Evolutionary conservation across 1,140 invertebrate species (phyloP), one percentile per base, ranked within the genome.

Genomic region (Drosophila pruinosa): DNA sequence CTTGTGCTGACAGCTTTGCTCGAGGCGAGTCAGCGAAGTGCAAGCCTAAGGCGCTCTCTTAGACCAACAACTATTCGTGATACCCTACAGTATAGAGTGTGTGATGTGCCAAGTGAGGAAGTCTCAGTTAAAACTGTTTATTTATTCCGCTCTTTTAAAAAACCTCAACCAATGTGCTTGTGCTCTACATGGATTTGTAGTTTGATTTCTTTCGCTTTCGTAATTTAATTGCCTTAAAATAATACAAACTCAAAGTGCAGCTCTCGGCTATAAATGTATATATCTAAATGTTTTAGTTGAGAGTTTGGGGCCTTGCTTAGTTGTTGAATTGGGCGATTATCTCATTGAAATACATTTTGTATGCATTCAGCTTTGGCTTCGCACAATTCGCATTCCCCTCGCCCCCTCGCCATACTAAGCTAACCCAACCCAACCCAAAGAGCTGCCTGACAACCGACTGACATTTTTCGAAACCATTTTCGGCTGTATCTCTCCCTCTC

Each of bases 311-410:
- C 21, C 38, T 43, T 59, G 24, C 57, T 64, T 82, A 50, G 48
- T 41, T 65, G 36, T 26, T 65, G 17, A 26, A 36, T 36, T 68
- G 24, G 41, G 58, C 69, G 74, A 78, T 86, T 86, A 88, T 86
- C 78, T 86, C 82, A 86, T 86, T 81, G 57, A 80, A 81, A 69
- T 41, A 67, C 57, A 86, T 76, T 81, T 67, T 74, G 81, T 78
- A 64, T 86, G 81, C 81, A 86, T 81, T 73, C 67, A 56, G 36
- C 53, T 62, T 72, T 61, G 28, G 47, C 24, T 59, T 68, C 62
- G 28, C 26, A 43, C 10, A 12, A 22, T 45, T 22, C n/a, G 10
- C 57, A 58, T 62, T 5, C 26, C 10, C 26, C 26, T 28, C 41
- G 3, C 10, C 6, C 8, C 14, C 2, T 17, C 38, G 15, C 6